Evolutionary conservation across 2,113 vertebrate genomes (phyloP).

Genomic region (Nothobranchius furzeri): DNA sequence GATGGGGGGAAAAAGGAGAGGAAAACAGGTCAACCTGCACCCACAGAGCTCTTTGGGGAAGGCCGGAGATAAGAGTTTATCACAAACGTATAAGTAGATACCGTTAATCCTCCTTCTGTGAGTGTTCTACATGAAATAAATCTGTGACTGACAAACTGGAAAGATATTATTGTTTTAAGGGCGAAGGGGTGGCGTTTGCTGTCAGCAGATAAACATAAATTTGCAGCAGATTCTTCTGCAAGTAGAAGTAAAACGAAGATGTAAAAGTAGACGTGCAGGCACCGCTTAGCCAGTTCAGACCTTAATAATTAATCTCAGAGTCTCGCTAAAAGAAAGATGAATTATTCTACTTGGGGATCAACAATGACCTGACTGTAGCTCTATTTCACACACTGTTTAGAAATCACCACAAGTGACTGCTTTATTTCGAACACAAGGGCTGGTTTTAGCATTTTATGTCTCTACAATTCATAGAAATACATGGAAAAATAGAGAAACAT

Average conservation of each 20-base stretch:
- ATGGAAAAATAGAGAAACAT: too few relatives aligned
- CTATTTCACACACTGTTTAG: constrained; percentile 68
- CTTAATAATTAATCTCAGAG: constrained; percentile 65
- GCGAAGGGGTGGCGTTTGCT: constrained; percentile 37
- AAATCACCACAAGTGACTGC: constrained; percentile 29
- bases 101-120: constrained; percentile 71
- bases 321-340: constrained; percentile 70
- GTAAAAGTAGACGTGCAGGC: constrained; percentile 36
- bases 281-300: constrained; percentile 45
- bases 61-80: constrained; percentile 73
- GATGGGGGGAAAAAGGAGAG: constrained; percentile 1
- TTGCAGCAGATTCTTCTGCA: constrained; percentile 29
- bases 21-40: constrained; percentile 72
- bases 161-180: constrained; percentile 72
- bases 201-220: constrained; percentile 64
- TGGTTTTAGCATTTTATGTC: too few relatives aligned
- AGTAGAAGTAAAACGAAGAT: not conserved
- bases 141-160: constrained; percentile 71
- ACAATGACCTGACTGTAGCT: constrained; percentile 62
- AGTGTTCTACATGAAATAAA: constrained; percentile 65
- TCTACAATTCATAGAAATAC: too few relatives aligned
- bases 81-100: constrained; percentile 71
- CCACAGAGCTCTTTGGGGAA: constrained; percentile 67
- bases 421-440: not conserved
- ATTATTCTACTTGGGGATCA: constrained; percentile 72